Conservation (phyloP, 2,888 invertebrate species). For the Hesperia comma region DNA sequence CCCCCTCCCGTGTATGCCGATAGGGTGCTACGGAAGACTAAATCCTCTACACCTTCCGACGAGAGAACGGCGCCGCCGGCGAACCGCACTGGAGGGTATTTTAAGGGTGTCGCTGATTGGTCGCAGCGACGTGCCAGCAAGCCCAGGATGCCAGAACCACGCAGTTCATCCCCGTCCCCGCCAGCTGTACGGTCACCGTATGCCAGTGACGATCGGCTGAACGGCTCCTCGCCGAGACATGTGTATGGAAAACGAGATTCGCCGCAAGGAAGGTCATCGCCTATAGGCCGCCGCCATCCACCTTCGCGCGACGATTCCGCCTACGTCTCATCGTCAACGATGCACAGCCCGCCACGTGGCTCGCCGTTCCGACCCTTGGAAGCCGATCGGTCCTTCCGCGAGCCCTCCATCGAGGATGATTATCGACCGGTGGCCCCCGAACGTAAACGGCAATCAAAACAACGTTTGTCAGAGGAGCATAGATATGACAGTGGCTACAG, state of each 20-base stretch:
- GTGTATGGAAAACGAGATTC: constrained; percentile 76
- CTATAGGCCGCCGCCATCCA: constrained; percentile 74
- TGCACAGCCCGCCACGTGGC: constrained; percentile 82
- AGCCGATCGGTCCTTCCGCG: constrained; percentile 74
- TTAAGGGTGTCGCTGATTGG: constrained; percentile 92
- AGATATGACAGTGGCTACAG: constrained; percentile 84
- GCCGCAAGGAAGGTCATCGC: constrained; percentile 71
- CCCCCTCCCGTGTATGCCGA: constrained; percentile 75
- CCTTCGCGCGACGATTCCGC: constrained; percentile 83
- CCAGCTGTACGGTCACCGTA: constrained; percentile 73
- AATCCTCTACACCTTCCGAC: constrained; percentile 82
- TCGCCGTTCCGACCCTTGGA: constrained; percentile 79
- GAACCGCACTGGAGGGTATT: constrained; percentile 83
- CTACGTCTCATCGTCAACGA: constrained; percentile 83
- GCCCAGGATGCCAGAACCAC: constrained; percentile 78
- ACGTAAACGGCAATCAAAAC: constrained; percentile 85
- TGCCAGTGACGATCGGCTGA: constrained; percentile 70
- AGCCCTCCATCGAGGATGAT: constrained; percentile 79
- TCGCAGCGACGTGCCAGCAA: constrained; percentile 86
- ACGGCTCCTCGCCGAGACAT: constrained; percentile 71
- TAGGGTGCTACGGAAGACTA: constrained; percentile 77
- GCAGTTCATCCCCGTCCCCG: constrained; percentile 76
- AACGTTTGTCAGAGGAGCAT: constrained; percentile 78
- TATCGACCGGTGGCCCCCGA: constrained; percentile 86
- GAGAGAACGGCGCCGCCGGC: constrained; percentile 72